phyloP scores from a whole-genome alignment of 2,888 invertebrate species.

The Thymelicus acteon region DNA sequence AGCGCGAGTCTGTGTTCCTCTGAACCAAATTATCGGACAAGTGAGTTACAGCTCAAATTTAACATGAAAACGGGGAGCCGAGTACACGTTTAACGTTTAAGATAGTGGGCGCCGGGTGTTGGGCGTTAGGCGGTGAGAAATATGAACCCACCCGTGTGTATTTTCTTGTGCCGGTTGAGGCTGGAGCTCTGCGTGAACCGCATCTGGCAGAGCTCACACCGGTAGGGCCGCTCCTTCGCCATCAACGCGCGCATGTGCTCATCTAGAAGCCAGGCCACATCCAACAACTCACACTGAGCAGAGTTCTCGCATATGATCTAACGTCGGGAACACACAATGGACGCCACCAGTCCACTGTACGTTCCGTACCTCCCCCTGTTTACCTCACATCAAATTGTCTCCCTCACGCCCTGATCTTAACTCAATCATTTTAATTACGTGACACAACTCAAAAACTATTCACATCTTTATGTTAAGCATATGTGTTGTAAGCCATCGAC shows the following conservation, averaged over 20 bases:
- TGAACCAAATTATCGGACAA: slow-evolving; percentile 73
- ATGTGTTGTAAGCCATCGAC: slow-evolving; percentile 66
- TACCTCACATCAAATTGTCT: slow-evolving; percentile 72
- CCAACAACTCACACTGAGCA: slow-evolving; percentile 58
- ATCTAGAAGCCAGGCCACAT: slow-evolving; percentile 80
- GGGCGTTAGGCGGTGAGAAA: slow-evolving; percentile 61
- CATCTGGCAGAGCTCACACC: slow-evolving; percentile 88
- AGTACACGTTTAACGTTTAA: slow-evolving; percentile 43
- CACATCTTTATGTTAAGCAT: slow-evolving; percentile 71
- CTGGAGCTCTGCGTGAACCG: slow-evolving; percentile 90
- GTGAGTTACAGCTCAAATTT: slow-evolving; percentile 48
- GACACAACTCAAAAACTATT: slow-evolving; percentile 84
- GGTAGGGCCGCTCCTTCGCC: slow-evolving; percentile 86
- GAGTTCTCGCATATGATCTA: slow-evolving; percentile 46
- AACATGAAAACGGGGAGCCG: slow-evolving; percentile 45
- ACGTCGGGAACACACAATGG: slow-evolving; percentile 62
- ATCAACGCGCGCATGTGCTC: slow-evolving; percentile 83
- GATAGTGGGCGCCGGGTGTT: slow-evolving; percentile 47
- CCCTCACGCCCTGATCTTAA: slow-evolving; percentile 80
- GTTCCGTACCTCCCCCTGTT: slow-evolving; percentile 81
- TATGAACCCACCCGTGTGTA: slow-evolving; percentile 86
- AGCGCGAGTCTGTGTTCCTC: slow-evolving; percentile 79
- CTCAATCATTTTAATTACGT: slow-evolving; percentile 51
- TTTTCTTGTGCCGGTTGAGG: slow-evolving; percentile 89
- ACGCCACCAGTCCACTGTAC: slow-evolving; percentile 47